phyloP scores from a whole-genome alignment of 2,113 vertebrate genomes.

The Vidua chalybeata region DNA sequence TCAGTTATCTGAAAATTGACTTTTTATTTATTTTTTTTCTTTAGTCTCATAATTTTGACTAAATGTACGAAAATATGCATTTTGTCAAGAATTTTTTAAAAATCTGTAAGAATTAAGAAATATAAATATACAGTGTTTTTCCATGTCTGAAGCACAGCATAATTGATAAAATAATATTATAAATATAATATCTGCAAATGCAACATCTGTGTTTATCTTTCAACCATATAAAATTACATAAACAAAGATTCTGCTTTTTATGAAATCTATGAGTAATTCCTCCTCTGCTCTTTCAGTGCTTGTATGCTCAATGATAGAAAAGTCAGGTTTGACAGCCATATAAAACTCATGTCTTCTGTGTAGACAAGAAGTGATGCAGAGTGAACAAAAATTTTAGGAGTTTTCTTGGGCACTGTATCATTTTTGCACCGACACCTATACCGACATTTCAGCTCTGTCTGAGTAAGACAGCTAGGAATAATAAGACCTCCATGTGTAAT shows the following conservation, averaged over 20 bases:
- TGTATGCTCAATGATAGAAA: neutral
- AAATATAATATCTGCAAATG: constrained; percentile 12
- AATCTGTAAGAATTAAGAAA: neutral
- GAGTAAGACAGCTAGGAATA: neutral
- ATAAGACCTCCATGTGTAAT: neutral
- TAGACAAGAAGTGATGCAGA: neutral
- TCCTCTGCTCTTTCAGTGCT: constrained; percentile 26
- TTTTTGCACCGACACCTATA: fast-evolving
- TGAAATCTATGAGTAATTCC: constrained; percentile 53
- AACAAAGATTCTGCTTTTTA: constrained; percentile 54
- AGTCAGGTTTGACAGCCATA: neutral
- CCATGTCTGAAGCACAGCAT: neutral
- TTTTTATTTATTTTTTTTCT: neutral
- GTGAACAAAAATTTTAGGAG: neutral
- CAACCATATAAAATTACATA: constrained; percentile 38
- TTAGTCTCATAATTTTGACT: neutral
- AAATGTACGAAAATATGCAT: neutral
- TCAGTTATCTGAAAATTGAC: neutral
- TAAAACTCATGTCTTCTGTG: neutral
- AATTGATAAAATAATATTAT: constrained; percentile 29
- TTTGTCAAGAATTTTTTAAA: neutral
- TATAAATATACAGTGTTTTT: neutral
- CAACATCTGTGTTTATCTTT: constrained; percentile 63
- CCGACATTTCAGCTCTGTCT: fast-evolving
- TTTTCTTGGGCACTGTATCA: neutral